Conservation (phyloP, 2,113 vertebrate species). For the Caranx melampygus region DNA sequence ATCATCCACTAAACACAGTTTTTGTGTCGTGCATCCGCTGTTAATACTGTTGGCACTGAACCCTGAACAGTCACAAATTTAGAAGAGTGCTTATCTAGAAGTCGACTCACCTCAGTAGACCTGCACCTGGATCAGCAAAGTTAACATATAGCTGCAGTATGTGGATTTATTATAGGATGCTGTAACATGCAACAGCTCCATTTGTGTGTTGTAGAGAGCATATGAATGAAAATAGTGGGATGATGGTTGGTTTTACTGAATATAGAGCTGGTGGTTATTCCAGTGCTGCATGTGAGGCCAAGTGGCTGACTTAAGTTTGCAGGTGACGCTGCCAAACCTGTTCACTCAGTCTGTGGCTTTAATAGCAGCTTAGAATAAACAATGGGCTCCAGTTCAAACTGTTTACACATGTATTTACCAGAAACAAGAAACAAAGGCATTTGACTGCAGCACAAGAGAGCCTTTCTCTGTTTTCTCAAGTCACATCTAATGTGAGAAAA, state of each 20-base stretch:
- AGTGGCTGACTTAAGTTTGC: background rate
- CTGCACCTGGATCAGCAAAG: background rate
- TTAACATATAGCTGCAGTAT: background rate
- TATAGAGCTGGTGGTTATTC: background rate
- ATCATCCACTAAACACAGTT: too few species aligned
- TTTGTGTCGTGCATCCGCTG: background rate
- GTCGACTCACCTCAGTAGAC: background rate
- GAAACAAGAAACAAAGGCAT: background rate
- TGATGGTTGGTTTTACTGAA: background rate
- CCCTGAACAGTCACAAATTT: background rate
- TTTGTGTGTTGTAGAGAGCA: background rate
- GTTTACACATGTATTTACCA: background rate
- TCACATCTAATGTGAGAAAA: background rate
- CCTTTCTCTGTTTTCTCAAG: background rate
- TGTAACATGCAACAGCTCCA: background rate
- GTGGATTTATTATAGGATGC: background rate
- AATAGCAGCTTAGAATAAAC: background rate
- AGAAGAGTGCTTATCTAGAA: background rate
- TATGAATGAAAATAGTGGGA: background rate
- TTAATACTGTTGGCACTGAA: background rate
- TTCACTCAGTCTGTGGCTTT: constrained; percentile 6
- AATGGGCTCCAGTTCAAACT: background rate
- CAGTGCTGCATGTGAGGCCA: constrained; percentile 1
- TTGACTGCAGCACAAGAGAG: background rate
- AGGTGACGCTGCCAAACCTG: constrained; percentile 8